Evolutionary conservation across 2,113 vertebrate species (phyloP), one percentile per base, ranked within the genome.

Genomic region (Caranx ignobilis): DNA sequence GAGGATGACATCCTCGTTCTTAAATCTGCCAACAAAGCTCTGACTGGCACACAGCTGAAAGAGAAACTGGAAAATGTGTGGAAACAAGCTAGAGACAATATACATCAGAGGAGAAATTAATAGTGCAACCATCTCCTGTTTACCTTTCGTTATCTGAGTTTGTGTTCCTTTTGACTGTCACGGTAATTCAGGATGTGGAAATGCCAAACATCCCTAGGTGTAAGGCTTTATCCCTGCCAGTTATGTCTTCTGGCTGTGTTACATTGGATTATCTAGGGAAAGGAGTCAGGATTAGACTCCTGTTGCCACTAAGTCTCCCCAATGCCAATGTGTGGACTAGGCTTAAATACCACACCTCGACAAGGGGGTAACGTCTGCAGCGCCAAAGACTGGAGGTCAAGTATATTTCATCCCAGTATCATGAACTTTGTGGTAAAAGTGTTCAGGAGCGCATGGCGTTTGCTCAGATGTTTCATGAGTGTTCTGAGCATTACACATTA

Each of bases 211-310:
- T 64, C 47, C 71, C 52, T 31, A 12, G 60, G 78, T 77, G 48
- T 54, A 65, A 66, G 55, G 65, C 59, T 70, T 77, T 73, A 79
- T 79, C n/a, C 47, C 21, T 71, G 59, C 48, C 69, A 63, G 48
- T 57, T 78, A 57, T 74, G 73, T 76, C 76, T 69, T 45, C 67
- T 71, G 41, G 35, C 41, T 65, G 71, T 65, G 78, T 31, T 79
- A 63, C 79, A 82, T 67, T 86, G 81, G 81, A 89, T 87, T 84
- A 84, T 64, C 69, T 62, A 61, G 56, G 70, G 70, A 61, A 21
- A 75, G 70, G 77, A 67, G 11, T 81, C 52, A 66, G 80, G 80
- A 89, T 88, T 87, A 80, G 59, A 72, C 70, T 77, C 32, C 43
- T 75, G 75, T 68, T 83, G 68, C 69, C 57, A 35, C 35, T 47